Conservation (phyloP, 2,113 vertebrate genomes). For the Euleptes europaea region DNA sequence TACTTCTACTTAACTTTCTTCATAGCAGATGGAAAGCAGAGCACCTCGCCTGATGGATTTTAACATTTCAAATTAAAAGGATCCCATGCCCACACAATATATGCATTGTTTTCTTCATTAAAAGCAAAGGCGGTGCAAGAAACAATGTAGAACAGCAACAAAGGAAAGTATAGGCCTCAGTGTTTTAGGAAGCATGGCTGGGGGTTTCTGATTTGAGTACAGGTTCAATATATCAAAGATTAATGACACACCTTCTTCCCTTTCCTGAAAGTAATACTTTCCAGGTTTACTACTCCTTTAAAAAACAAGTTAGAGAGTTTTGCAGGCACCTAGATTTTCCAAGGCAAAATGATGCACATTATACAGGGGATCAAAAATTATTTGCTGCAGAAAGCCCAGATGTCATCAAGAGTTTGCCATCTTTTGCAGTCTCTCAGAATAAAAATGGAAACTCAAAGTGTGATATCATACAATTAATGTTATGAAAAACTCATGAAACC, state of each 20-base stretch:
- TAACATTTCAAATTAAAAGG: background rate
- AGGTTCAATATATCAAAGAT: background rate
- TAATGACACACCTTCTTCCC: background rate
- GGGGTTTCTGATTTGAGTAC: too few relatives aligned
- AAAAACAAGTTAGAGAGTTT: fast-evolving
- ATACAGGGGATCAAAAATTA: background rate
- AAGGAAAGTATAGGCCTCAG: conserved; percentile 13
- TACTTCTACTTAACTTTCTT: background rate
- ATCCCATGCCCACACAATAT: background rate
- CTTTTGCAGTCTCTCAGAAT: background rate
- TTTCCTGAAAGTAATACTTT: background rate
- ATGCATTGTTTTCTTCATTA: too few relatives aligned
- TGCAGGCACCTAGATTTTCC: background rate
- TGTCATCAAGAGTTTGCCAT: background rate
- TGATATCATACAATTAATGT: background rate
- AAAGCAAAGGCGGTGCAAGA: background rate
- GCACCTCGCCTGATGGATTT: background rate
- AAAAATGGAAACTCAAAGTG: background rate
- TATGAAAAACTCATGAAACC: background rate
- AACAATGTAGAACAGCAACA: background rate
- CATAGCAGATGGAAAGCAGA: background rate
- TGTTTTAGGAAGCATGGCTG: conserved; percentile 25
- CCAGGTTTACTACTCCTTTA: conserved; percentile 14
- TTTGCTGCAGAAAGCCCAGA: background rate
- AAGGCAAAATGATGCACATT: background rate